Evolutionary conservation across 1,140 invertebrate species (phyloP), one percentile per base, ranked within the genome.

Genomic region (Cotesia vestalis): DNA sequence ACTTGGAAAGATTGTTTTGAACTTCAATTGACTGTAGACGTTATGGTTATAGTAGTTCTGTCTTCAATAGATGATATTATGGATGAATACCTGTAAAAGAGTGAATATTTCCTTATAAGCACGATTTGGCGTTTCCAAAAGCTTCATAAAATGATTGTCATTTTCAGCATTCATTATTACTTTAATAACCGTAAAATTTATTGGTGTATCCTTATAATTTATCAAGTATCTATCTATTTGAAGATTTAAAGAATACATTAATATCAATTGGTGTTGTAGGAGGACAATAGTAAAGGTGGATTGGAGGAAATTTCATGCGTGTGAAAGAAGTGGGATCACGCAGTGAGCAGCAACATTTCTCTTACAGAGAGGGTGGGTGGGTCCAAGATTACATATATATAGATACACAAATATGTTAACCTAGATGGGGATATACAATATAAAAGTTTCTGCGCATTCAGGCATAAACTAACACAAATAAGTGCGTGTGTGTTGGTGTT

Each of bases 251-350:
- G 53, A 46, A 46, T 46, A 46, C 40, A 46, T 46, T 46, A 46
- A 11, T 46, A 11, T 46, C 40, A 46, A 46, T 46, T 46, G 40
- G 6, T 59, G 27, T 20, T 59, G 57, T 20, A 9, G 57, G 9
- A 4, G 61, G 52, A 52, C 36, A 60, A 52, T 34, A 38, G 53
- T 53, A 71, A 38, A 55, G 51, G n/a, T 63, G 17, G 59, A 52
- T 71, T 68, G 70, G 73, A 40, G 60, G 53, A 71, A 63, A 72
- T 57, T 67, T 68, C 59, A 75, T 66, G 74, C 73, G 73, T 61
- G 75, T 72, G 75, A 80, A 81, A 78, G 76, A 76, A 77, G 75
- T 75, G 64, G 63, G 77, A 79, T 76, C 74, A 79, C 78, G 73
- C 77, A 72, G 51, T 63, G 66, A 70, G 55, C 77, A 77, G 71